A percentile compares a stretch with the other conserved stretches of the same genome.
These are phyloP conservation scores for Brachionus calyciflorus DNA, from an alignment of 1,140 invertebrate genomes.

Conservation along the genomic window DNA sequence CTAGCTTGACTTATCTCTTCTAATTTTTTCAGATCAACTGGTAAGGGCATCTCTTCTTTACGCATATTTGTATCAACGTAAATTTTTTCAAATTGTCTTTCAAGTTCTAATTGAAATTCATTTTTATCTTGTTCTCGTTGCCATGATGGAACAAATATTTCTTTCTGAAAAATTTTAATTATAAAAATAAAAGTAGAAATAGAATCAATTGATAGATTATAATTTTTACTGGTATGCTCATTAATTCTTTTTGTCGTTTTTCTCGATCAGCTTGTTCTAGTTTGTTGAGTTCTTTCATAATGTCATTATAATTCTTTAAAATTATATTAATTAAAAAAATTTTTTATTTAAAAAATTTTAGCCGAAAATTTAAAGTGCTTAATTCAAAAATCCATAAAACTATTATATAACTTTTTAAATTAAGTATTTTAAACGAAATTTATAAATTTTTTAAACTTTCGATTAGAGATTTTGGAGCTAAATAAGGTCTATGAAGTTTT, in stretches of 20 bases:
- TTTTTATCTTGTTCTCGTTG: constrained; percentile 46
- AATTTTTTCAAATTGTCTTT: constrained; percentile 44
- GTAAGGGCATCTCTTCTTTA: constrained; percentile 10
- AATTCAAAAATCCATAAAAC: no score
- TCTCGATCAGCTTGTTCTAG: constrained; percentile 56
- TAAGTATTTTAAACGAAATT: no score
- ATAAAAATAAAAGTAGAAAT: no score
- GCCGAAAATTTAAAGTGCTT: no score
- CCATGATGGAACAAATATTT: constrained; percentile 44
- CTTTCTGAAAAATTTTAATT: constrained; percentile 24
- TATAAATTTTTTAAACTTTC: no score
- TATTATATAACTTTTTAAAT: no score
- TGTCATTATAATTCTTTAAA: constrained; percentile 55
- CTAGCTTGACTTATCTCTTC: not conserved
- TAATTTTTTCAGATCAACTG: not conserved
- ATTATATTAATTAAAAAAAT: not conserved
- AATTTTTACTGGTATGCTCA: constrained; percentile 56
- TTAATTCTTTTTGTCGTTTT: constrained; percentile 53
- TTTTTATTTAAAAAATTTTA: constrained; percentile 10
- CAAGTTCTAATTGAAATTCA: constrained; percentile 41
- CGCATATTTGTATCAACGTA: constrained; percentile 21
- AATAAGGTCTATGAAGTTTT: no score
- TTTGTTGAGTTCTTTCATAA: constrained; percentile 57
- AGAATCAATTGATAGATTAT: no score
- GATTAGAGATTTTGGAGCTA: no score